Evolutionary conservation across 2,888 invertebrate genomes (phyloP).

Genomic region (Rhagonycha lutea): DNA sequence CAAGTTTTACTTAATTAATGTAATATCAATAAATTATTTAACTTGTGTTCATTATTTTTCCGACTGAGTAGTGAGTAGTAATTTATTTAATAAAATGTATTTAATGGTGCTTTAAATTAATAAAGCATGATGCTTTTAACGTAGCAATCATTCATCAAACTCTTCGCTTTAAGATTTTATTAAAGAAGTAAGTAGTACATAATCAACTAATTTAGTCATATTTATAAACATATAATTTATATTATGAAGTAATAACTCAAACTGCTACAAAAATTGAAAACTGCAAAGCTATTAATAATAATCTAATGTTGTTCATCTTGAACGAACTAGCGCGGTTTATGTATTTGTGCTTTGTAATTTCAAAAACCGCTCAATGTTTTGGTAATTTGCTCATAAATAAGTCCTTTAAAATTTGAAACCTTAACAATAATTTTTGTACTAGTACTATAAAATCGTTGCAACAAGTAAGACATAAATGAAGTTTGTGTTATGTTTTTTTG

Average conservation of each 20-base stretch:
- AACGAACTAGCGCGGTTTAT: background rate
- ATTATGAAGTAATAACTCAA: background rate
- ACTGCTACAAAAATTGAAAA: background rate
- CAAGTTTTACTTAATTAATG: background rate
- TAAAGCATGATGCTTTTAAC: background rate
- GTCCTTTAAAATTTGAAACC: background rate
- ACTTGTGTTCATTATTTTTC: background rate
- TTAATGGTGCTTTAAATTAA: background rate
- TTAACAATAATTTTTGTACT: background rate
- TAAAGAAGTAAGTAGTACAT: background rate
- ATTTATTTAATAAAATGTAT: background rate
- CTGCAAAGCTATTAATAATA: background rate
- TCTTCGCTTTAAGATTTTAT: background rate
- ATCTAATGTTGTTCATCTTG: background rate
- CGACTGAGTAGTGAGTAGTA: background rate
- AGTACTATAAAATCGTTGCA: background rate
- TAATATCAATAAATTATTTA: background rate
- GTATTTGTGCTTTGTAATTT: background rate
- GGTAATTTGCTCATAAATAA: background rate
- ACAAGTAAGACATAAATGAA: background rate
- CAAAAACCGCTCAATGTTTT: background rate
- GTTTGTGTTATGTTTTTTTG: background rate
- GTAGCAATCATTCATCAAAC: background rate
- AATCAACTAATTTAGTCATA: background rate
- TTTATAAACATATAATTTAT: background rate